Conservation (phyloP, 2,113 vertebrate species). For the Phaethornis superciliosus region DNA sequence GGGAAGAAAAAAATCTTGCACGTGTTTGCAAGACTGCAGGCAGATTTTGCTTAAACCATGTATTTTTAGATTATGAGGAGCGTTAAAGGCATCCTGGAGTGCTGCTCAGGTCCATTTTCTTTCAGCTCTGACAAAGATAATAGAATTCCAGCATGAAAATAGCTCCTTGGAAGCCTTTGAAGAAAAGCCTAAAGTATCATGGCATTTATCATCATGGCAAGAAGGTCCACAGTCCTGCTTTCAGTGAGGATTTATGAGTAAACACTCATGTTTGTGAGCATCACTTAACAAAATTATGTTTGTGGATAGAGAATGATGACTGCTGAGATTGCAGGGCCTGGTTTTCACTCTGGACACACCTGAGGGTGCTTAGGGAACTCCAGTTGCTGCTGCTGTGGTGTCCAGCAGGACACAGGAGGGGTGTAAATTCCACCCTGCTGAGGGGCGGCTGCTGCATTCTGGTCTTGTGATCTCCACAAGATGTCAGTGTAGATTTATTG, state of each 20-base stretch:
- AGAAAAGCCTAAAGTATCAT: not conserved
- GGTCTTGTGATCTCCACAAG: slow-evolving; percentile 58
- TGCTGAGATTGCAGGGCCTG: not conserved
- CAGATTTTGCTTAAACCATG: not conserved
- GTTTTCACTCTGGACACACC: not conserved
- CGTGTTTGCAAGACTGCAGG: not conserved
- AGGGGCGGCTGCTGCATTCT: not conserved
- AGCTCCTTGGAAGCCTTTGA: not conserved
- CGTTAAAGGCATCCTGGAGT: not conserved
- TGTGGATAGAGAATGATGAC: not conserved
- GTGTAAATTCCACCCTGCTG: not conserved
- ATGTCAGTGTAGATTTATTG: slow-evolving; percentile 69
- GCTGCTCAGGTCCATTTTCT: not conserved
- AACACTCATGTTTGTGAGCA: not conserved
- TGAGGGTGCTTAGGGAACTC: not conserved
- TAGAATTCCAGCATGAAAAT: not conserved
- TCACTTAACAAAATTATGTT: not conserved
- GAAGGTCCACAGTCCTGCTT: not conserved
- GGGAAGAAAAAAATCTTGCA: not conserved
- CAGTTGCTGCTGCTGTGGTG: fast-evolving
- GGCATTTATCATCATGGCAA: not conserved
- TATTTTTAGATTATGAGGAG: not conserved
- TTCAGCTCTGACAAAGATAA: not conserved
- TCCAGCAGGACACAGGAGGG: fast-evolving
- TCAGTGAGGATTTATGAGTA: not conserved